A percentile compares a stretch with the other conserved stretches of the same genome.
Evolutionary conservation across 2,797 vertebrate species (phyloP).

Genomic region (Lindbergichthys nudifrons): DNA sequence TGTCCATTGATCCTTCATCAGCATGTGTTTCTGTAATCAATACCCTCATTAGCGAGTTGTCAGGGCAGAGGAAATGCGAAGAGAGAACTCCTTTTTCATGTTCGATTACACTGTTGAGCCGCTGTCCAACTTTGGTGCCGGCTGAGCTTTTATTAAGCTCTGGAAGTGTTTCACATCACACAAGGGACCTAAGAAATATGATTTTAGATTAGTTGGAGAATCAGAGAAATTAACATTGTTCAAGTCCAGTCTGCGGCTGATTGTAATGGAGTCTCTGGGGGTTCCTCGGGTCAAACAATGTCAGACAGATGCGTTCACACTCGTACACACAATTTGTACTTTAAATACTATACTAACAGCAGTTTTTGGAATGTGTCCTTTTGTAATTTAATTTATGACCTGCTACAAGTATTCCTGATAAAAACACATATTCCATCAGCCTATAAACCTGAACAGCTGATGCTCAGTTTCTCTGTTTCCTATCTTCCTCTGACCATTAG

Average conservation of each 20-base stretch:
- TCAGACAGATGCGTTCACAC: slow-evolving; percentile 12
- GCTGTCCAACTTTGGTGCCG: slow-evolving; percentile 52
- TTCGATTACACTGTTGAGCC: slow-evolving; percentile 63
- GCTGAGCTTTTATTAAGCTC: slow-evolving; percentile 34
- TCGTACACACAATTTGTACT: slow-evolving; percentile 4
- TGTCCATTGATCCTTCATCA: slow-evolving; percentile 77
- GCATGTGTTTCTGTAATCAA: slow-evolving; percentile 78
- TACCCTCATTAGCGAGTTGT: slow-evolving; percentile 76
- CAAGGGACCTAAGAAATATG: slow-evolving; percentile 38
- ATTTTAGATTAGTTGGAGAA: slow-evolving; percentile 42
- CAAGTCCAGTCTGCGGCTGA: slow-evolving; percentile 49
- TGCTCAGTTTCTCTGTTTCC: slow-evolving; percentile 8
- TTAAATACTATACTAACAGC: not conserved
- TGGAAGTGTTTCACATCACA: slow-evolving; percentile 51
- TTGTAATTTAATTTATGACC: slow-evolving; percentile 25
- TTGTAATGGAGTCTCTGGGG: slow-evolving; percentile 64
- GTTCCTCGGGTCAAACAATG: slow-evolving; percentile 34
- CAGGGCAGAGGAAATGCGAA: slow-evolving; percentile 60
- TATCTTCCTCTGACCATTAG: slow-evolving; percentile 14
- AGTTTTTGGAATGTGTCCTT: not conserved
- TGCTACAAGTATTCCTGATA: slow-evolving; percentile 30
- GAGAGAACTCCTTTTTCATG: slow-evolving; percentile 66
- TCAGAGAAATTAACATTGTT: slow-evolving; percentile 37
- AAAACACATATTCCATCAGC: slow-evolving; percentile 50
- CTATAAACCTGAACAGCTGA: slow-evolving; percentile 25